Base-by-base conservation (phyloP, 1,140 invertebrate genomes). In the Drosophila equinoxialis region DNA sequence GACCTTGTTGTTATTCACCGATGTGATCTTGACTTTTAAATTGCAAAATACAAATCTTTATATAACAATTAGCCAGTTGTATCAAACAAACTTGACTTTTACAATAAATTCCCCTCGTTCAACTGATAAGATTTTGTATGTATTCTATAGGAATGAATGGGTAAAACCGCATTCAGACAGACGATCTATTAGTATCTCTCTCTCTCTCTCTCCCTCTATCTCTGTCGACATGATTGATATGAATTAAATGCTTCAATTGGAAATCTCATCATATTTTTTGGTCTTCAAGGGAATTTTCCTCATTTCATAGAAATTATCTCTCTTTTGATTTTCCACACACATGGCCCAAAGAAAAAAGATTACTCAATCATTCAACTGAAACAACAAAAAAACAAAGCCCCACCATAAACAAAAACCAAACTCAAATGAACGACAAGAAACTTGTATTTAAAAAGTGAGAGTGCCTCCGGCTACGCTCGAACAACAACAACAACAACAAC, bases 381-480 rank as follows among this genome's bases (percentile, higher is more conserved):
- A 39, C 13, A 30, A 17, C 13, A 30, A 5, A 30, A 30, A 39
- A 37, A 13, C 11, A 39, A 63, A 14, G 71, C 30, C 20, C 30
- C 33, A 65, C 30, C 30, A 30, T 30, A 51, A 61, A 71, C 72
- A 67, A 11, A 17, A 48, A 48, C 14, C 17, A 48, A 48, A 48
- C 45, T 48, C 17, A 51, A 75, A 65, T 51, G 55, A 55, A 75
- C 68, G 61, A 73, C 73, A 20, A 23, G 68, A 75, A 75, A 75
- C 74, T 77, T 13, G 74, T 59, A 39, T 55, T 65, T 76, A 77
- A 77, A 51, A 77, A 77, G 74, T 77, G 74, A 77, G 74, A 77
- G 74, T 77, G 54, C 68, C 55, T 65, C 42, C 35, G 69, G 41
- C 51, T 61, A 59, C 57, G 11, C 70, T 23, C 60, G 17, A 51